Conservation (phyloP, 2,888 invertebrate genomes). For the Cybosia mesomella region DNA sequence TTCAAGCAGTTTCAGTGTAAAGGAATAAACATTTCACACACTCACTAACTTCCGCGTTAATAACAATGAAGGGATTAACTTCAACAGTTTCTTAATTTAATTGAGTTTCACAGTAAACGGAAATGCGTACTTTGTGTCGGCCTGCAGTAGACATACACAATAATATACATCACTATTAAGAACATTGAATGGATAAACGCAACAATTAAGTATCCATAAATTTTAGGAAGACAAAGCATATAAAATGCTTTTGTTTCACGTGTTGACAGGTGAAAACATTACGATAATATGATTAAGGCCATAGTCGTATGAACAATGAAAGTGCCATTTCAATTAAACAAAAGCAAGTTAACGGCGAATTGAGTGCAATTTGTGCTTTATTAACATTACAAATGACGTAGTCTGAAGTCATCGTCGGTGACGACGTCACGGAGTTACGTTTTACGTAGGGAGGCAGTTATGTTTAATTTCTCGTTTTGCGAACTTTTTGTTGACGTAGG, state of each 20-base stretch:
- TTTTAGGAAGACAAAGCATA: constrained; percentile 14
- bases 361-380: constrained; percentile 7
- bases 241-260: constrained; percentile 19
- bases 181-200: constrained; percentile 18
- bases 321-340: constrained; percentile 18
- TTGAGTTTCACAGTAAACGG: neutral
- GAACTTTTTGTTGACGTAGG: constrained; percentile 27
- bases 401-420: neutral
- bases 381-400: constrained; percentile 18
- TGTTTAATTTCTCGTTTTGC: constrained; percentile 8
- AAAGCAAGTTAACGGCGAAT: constrained; percentile 5
- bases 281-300: constrained; percentile 15
- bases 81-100: neutral
- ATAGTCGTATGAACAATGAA: constrained; percentile 11
- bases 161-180: neutral
- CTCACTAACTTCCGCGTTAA: neutral
- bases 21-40: neutral
- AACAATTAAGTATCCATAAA: constrained; percentile 3
- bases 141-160: neutral
- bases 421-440: constrained; percentile 9
- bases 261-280: constrained; percentile 20
- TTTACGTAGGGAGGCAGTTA: constrained; percentile 10
- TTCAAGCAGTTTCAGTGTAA: neutral
- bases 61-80: constrained; percentile 1
- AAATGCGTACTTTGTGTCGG: neutral